Evolutionary conservation across 1,140 invertebrate genomes (phyloP), one percentile per base, ranked within the genome.

Genomic region (Drosophila littoralis): DNA sequence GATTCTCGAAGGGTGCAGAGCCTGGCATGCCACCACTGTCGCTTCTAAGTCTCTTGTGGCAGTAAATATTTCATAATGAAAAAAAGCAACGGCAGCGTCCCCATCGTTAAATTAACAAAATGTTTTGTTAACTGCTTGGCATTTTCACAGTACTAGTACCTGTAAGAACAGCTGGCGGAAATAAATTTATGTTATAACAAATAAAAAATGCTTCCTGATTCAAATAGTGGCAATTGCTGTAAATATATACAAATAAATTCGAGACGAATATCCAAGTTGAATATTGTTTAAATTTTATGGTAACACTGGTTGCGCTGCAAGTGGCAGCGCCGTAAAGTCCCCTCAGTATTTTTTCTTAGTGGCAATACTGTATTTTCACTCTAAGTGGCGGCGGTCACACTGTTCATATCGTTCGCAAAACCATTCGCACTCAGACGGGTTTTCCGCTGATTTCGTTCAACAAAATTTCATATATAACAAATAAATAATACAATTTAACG

Each of bases 1-100:
- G 95, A 69, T 95, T 95, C 70, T 92, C 88, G 50, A 94, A 94
- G 86, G 95, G 95, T 38, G 93, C 94, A 43, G 95, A 95, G 81
- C 94, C 94, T 42, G 94, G 95, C 36, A 94, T 94, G 94, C 94
- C 94, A 15, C 93, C 94, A 60, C 81, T 95, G 38, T 91, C 93
- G 1, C 33, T 95, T 22, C 80, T 94, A 68, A 94, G 93, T 59
- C 90, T 94, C 43, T 78, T 94, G 43, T 94, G 94, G 93, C 92
- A 93, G 51, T 94, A 92, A 88, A 52, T 43, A 43, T n/a, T 36
- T 67, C 45, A 58, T 42, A 55, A n/a, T 72, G 50, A 50, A 52
- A 15, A 15, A 32, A 7, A 38, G 9, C 22, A 10, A 2, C 43
- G 12, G 36, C 35, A 32, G 36, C 40, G 10, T 48, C 48, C 35